Evolutionary conservation across 2,888 invertebrate genomes (phyloP).

Genomic region (Lacanobia wlatinum): DNA sequence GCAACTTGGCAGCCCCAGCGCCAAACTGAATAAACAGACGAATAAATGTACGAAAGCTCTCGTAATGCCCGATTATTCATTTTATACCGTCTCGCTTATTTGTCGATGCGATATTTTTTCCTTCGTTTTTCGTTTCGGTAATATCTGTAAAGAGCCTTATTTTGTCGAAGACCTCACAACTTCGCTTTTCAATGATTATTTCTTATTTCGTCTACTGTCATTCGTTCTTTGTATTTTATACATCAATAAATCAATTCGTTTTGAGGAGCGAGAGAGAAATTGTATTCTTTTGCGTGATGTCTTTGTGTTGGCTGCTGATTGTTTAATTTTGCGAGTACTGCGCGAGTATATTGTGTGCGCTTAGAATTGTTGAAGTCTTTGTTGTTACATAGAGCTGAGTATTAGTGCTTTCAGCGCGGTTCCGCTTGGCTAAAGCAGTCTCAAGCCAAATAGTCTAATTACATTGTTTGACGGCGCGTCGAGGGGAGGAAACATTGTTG

Average conservation of each 20-base stretch:
- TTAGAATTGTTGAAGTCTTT: conserved; percentile 52
- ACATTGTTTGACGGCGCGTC: conserved; percentile 58
- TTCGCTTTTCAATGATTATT: conserved; percentile 63
- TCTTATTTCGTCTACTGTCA: conserved; percentile 57
- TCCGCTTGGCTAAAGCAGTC: conserved; percentile 44
- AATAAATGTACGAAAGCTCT: conserved; percentile 78
- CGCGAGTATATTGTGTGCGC: conserved; percentile 28
- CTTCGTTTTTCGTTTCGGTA: conserved; percentile 59
- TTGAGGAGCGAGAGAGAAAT: conserved; percentile 41
- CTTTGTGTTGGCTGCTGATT: conserved; percentile 47
- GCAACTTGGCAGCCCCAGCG: conserved; percentile 80
- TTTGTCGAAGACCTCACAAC: conserved; percentile 56
- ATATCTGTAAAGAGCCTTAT: conserved; percentile 67
- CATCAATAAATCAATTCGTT: conserved; percentile 60
- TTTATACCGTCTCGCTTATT: conserved; percentile 73
- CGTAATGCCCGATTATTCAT: conserved; percentile 80
- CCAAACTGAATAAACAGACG: conserved; percentile 80
- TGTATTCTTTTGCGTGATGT: conserved; percentile 31
- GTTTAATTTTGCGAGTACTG: conserved; percentile 49
- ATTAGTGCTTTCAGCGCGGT: conserved; percentile 55
- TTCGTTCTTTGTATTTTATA: conserved; percentile 54
- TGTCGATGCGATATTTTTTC: conserved; percentile 70
- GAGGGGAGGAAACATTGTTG: conserved; percentile 43
- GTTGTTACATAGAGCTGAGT: conserved; percentile 47
- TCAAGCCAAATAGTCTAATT: conserved; percentile 63